Evolutionary conservation across 2,888 invertebrate genomes (phyloP).

Genomic region (Seira sanloemensis): DNA sequence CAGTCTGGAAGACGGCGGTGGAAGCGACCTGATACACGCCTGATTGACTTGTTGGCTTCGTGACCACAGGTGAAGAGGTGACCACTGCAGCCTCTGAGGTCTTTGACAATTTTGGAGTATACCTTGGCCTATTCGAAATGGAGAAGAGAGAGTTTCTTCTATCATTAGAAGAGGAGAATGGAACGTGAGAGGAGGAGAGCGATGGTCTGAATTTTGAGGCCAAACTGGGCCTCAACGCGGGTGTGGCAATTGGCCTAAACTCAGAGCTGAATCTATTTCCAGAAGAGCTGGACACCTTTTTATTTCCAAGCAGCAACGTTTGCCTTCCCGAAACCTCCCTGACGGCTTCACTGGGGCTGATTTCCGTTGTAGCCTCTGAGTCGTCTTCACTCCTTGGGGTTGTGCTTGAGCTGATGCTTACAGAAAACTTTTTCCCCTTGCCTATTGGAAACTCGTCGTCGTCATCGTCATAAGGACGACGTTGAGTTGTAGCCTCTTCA

Average conservation of each 20-base stretch:
- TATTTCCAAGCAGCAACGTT: slow-evolving; percentile 65
- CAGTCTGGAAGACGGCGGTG: slow-evolving; percentile 70
- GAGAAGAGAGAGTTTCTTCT: slow-evolving; percentile 67
- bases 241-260: slow-evolving; percentile 55
- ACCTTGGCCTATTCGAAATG: slow-evolving; percentile 59
- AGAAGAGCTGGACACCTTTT: slow-evolving; percentile 24
- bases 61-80: slow-evolving; percentile 20
- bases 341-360: slow-evolving; percentile 69
- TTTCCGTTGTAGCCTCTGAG: slow-evolving; percentile 64
- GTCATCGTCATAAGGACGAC: slow-evolving; percentile 33
- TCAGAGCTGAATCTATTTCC: slow-evolving; percentile 34
- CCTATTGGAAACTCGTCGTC: slow-evolving; percentile 54
- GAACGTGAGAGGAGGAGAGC: slow-evolving; percentile 27
- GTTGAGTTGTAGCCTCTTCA: slow-evolving; percentile 58
- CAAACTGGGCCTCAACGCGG: slow-evolving; percentile 53
- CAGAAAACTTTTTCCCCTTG: slow-evolving; percentile 54
- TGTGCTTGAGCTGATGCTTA: slow-evolving; percentile 46
- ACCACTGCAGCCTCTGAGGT: slow-evolving; percentile 10
- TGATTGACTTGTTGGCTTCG: slow-evolving; percentile 20
- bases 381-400: slow-evolving; percentile 49
- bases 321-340: slow-evolving; percentile 68
- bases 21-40: slow-evolving; percentile 61
- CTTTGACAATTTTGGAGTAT: slow-evolving; percentile 64
- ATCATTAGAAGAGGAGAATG: slow-evolving; percentile 33
- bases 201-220: slow-evolving; percentile 56